Base-by-base conservation (phyloP, 1,140 invertebrate species). In the Trichonephila inaurata region DNA sequence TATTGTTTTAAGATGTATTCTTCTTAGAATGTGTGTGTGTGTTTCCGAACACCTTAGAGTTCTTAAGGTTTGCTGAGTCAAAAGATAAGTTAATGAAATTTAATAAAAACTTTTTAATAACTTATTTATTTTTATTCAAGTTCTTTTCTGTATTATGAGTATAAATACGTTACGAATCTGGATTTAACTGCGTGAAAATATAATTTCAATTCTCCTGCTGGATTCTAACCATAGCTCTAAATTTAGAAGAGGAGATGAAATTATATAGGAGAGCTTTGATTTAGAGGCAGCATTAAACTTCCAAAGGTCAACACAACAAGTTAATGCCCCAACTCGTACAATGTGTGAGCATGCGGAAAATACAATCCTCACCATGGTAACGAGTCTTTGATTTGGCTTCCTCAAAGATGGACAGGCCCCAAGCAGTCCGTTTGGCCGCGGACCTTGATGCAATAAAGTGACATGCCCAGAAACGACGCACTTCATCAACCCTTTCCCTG, bases 371-470 rank as follows among this genome's bases (percentile, higher is more conserved):
- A 28, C 72, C 72, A 77, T 77, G 72, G 72, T 33, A 77, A 77
- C 72, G 28, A 64, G 62, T 18, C 62, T 64, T 64, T 64, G 72
- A 77, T 77, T 77, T 19, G 69, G 16, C 16, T 21, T 51, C 51
- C 21, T 24, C n/a, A 21, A 24, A 77, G 69, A 77, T 28, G 28
- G 72, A 77, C 72, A 77, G 28, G 28, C 28, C 69, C 18, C 28
- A 14, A 28, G 66, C 66, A 69, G 24, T 69, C 66, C 66, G 66
- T 69, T 69, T 69, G 66, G n/a, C 24, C 24, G 24, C 24, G 66
- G 66, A 51, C 62, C 72, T 33, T 77, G 72, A 77, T 77, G 72
- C 72, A 77, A 77, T 77, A 77, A 77, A 77, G 72, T 40, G 72
- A 77, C 72, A 33, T 77, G 72, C 72, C 72, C 72, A 77, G 72